Evolutionary conservation across 2,888 invertebrate species (phyloP).

Genomic region (Tanypteryx hageni): DNA sequence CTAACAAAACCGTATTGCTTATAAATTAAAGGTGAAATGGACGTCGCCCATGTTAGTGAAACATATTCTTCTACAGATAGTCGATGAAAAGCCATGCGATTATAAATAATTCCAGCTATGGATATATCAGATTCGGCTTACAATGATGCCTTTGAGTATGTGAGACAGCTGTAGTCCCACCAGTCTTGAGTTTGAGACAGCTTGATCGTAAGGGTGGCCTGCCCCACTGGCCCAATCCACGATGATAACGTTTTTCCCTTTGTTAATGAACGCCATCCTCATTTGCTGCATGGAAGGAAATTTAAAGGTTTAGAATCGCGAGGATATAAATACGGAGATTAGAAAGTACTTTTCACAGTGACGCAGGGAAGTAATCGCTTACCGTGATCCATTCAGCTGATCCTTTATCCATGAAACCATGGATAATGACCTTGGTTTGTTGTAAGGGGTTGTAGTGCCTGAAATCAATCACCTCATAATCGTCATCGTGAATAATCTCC

Average conservation of each 20-base stretch:
- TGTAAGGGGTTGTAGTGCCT: background rate
- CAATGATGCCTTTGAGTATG: background rate
- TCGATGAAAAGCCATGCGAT: too few species aligned
- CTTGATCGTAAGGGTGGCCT: background rate
- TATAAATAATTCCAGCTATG: background rate
- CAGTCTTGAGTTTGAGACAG: background rate
- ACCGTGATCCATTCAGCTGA: background rate
- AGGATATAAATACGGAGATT: too few species aligned
- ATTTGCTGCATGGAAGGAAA: background rate
- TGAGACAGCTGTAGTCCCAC: conserved; percentile 25
- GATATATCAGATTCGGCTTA: background rate
- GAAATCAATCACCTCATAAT: background rate
- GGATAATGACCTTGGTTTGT: conserved; percentile 3
- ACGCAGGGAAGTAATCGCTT: too few species aligned
- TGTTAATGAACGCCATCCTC: background rate
- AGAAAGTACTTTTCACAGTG: too few species aligned
- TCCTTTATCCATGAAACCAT: background rate
- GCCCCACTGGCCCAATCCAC: conserved; percentile 28
- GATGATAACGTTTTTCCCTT: background rate
- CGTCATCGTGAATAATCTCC: background rate
- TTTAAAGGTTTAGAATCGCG: background rate
- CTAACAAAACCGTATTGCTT: too few species aligned
- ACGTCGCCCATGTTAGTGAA: too few species aligned
- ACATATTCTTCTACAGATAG: background rate
- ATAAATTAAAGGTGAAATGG: too few species aligned